Conservation (phyloP, 2,797 vertebrate genomes). For the Enteromius viviparus region DNA sequence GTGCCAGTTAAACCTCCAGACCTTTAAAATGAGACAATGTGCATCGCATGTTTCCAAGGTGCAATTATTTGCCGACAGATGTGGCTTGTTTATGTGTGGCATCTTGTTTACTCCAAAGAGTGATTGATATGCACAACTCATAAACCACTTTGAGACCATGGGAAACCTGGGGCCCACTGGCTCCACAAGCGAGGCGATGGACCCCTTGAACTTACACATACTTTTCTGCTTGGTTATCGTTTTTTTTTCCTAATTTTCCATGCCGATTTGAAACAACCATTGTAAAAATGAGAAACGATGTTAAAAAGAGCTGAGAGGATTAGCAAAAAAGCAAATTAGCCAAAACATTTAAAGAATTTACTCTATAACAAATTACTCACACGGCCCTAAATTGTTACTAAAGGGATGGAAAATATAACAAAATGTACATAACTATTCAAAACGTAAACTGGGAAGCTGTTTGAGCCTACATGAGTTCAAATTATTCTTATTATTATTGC, state of each 20-base stretch:
- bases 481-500: no score
- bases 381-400: not conserved
- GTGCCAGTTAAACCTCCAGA: conserved; percentile 59
- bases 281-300: not conserved
- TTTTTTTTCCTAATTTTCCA: not conserved
- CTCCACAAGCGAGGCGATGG: conserved; percentile 9
- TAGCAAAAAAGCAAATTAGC: not conserved
- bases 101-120: conserved; percentile 60
- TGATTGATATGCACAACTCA: conserved; percentile 55
- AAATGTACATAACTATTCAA: not conserved
- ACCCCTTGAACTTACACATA: not conserved
- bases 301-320: not conserved
- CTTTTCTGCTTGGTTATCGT: not conserved
- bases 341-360: not conserved
- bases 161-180: conserved; percentile 41
- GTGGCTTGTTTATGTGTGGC: conserved; percentile 63
- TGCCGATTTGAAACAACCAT: not conserved
- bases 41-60: conserved; percentile 54
- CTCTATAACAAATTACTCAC: not conserved
- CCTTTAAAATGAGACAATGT: conserved; percentile 53
- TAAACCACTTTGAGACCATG: conserved; percentile 55
- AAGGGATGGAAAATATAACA: not conserved
- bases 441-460: not conserved
- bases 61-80: conserved; percentile 64
- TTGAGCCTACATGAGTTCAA: no score